Conservation (phyloP, 37 sponge, comb jelly and placozoan genomes). For the Agelas oroides region DNA sequence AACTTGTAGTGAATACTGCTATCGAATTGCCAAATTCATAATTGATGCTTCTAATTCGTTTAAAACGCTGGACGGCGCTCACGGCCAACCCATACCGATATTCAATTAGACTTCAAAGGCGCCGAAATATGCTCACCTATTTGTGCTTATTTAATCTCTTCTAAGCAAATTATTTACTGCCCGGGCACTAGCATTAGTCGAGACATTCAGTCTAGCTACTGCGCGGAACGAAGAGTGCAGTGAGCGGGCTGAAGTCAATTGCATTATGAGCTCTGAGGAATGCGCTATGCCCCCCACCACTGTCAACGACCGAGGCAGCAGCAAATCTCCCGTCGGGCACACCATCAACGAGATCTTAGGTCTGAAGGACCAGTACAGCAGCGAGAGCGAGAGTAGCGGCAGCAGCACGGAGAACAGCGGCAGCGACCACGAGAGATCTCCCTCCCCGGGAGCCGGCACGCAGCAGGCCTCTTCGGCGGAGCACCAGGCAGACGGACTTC, state of each 20-base stretch:
- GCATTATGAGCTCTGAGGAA: conserved; percentile 37
- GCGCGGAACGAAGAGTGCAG: neutral
- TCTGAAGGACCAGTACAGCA: conserved; percentile 11
- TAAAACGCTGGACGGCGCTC: neutral
- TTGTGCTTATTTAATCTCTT: conserved; percentile 12
- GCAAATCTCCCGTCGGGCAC: conserved; percentile 9
- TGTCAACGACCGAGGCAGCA: conserved; percentile 14
- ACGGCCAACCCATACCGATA: conserved; percentile 4
- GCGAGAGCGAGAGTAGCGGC: conserved; percentile 23
- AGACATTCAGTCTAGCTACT: neutral
- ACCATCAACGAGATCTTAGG: conserved; percentile 38
- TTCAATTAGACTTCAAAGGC: conserved; percentile 64
- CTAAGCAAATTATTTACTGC: conserved; percentile 1
- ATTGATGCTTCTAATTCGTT: conserved; percentile 21
- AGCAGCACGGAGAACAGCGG: conserved; percentile 5
- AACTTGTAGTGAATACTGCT: neutral
- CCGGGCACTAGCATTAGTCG: neutral
- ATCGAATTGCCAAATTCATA: neutral
- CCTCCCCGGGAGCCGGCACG: neutral
- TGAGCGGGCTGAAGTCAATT: neutral
- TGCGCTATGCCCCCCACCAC: conserved; percentile 32
- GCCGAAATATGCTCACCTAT: conserved; percentile 48
- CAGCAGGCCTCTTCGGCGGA: neutral
- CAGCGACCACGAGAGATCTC: conserved; percentile 24
- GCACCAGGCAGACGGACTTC: neutral